Evolutionary conservation across 1,140 invertebrate genomes (phyloP), one percentile per base, ranked within the genome.

Genomic region (Drosophila mojavensis): DNA sequence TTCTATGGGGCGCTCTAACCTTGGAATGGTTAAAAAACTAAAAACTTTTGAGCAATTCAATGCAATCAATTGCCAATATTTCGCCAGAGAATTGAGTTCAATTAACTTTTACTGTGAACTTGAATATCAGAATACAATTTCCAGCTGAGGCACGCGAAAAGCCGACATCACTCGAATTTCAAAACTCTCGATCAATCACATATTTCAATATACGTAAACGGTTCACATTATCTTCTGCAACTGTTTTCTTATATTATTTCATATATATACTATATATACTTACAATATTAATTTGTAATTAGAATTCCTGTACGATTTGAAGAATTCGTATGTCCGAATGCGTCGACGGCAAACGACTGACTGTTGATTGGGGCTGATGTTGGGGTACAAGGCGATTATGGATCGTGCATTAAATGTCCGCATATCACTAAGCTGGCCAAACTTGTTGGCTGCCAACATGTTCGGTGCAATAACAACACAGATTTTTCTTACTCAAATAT

Each of bases 81-180:
- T 72, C 59, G 11, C 72, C 33, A 67, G 75, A 65, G 72, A 79
- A 79, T 84, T 65, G n/a, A 70, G 67, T 74, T 85, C 75, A 89
- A 88, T 88, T 89, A 75, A 83, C 69, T 70, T 36, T 13, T 13
- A 56, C 67, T 67, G 78, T 89, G 75, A 90, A 89, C 81, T 79
- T 74, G 55, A 63, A 59, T 33, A 54, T 62, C 33, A 47, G 43
- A 39, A 45, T 45, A 36, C 54, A 9, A 28, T 66, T 56, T 17
- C 11, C 20, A 36, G 80, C 78, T 71, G 75, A 75, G 39, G 11
- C 51, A 24, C 43, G 78, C 81, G 43, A 53, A 73, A 73, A 72
- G 51, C 54, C n/a, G 26, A 77, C 15, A 45, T 17, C 3, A n/a
- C 39, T 56, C 41, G 20, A 33, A 65, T 50, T 58, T 66, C 65